Evolutionary conservation across 2,888 invertebrate species (phyloP), one percentile per base, ranked within the genome.

Genomic region (Drosophila nr. perissopoda): DNA sequence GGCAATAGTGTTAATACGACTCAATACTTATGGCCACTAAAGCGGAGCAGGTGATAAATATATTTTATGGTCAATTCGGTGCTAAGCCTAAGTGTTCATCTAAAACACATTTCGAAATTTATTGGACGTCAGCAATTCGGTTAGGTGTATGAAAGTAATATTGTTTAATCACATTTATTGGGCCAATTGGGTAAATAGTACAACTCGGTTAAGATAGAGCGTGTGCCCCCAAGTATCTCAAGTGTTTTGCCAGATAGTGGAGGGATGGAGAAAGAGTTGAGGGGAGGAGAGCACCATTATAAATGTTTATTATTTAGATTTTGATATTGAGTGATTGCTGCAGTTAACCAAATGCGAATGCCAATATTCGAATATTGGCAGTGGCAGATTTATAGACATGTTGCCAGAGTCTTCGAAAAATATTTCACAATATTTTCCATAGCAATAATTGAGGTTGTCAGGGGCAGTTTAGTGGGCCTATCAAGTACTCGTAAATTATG

Each of bases 401-500:
- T 38, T 38, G 42, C 56, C 42, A 53, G 16, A 36, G 25, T 25
- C 18, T 29, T 18, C 11, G 25, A 62, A 59, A 58, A 61, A 66
- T 58, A 71, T 31, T 61, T 46, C 4, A 13, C 21, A 46, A 68
- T 33, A 61, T 51, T 54, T 36, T 25, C 21, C 1, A 53, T 6
- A 11, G 25, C 25, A 53, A 34, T 38, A 63, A 57, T 69, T 60
- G 36, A 60, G 61, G 68, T 78, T 78, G 72, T 57, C 76, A 80
- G 72, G 76, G 49, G 51, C n/a, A 46, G n/a, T 52, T 36, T 36
- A 18, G 33, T 16, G 34, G 29, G 21, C 54, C 65, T 63, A 76
- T 78, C 72, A 46, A 59, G 53, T 4, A 10, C 25, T 33, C 42
- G 33, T 78, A 78, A 80, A 78, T 78, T 54, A 80, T 53, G 49